Percentiles rank a stretch among this genome's conserved stretches.
phyloP scores from a whole-genome alignment of 2,113 vertebrate genomes.

The Salvelinus alpinus region DNA sequence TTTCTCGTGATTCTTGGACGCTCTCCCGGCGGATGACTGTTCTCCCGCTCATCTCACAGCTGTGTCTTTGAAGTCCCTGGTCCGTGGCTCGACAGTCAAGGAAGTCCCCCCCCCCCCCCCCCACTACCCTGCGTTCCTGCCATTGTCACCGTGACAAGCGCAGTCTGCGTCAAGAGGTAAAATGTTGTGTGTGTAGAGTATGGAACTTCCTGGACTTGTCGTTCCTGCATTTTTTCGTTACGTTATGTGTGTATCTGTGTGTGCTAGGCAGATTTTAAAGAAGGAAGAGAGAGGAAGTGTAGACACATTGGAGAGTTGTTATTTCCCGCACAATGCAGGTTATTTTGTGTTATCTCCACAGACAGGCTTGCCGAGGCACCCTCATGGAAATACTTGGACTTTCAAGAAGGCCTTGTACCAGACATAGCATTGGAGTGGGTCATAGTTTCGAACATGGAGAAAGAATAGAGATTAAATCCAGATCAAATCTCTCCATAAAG shows the following conservation, averaged over 20 bases:
- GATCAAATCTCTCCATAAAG: slow-evolving; percentile 44
- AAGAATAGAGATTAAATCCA: not conserved
- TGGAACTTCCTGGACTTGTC: slow-evolving; percentile 55
- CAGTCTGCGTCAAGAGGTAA: slow-evolving; percentile 55
- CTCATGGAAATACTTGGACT: slow-evolving; percentile 42
- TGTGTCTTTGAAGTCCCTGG: slow-evolving; percentile 41
- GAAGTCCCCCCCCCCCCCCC: slow-evolving; percentile 53
- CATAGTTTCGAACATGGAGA: slow-evolving; percentile 25
- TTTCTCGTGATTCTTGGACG: slow-evolving; percentile 38
- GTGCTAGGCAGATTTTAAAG: not conserved
- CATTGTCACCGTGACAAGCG: slow-evolving; percentile 66
- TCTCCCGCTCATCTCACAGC: slow-evolving; percentile 40
- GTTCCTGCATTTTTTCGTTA: not conserved
- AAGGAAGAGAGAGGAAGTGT: slow-evolving; percentile 39
- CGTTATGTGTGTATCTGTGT: slow-evolving; percentile 27
- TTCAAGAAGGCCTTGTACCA: slow-evolving; percentile 17
- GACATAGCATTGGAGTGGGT: slow-evolving; percentile 22
- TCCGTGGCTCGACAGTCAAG: slow-evolving; percentile 48
- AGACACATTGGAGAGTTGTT: slow-evolving; percentile 29
- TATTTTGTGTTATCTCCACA: slow-evolving; percentile 7
- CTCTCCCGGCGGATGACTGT: slow-evolving; percentile 36
- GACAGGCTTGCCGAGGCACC: slow-evolving; percentile 16
- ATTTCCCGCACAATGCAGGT: slow-evolving; percentile 31
- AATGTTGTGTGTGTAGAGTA: slow-evolving; percentile 46
- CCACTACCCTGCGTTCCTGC: slow-evolving; percentile 65